Base-by-base conservation (phyloP, 2,888 invertebrate genomes). In the Hypolimnas misippus region DNA sequence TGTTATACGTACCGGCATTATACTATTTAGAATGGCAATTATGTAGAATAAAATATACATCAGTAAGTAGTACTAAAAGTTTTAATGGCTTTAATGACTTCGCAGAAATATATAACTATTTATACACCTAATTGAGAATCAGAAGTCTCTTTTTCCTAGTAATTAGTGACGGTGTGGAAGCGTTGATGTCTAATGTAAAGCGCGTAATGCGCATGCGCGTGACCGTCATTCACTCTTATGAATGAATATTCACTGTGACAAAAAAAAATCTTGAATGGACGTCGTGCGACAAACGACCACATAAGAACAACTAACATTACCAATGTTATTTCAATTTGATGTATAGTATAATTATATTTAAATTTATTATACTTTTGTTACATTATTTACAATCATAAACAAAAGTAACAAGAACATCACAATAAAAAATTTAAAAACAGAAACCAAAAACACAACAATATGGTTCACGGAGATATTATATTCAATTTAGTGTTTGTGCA, bases 131-230 rank as follows among this genome's bases (percentile, higher is more conserved):
- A 60, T 62, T 68, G 57, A 57, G 49, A 63, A 68, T 52, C 55
- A 40, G 16, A 31, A 52, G 58, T 54, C 50, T 67, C n/a, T 52
- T 68, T 65, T 71, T 63, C 68, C 40, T 38, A 35, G 65, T 69
- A 70, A 68, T 72, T 71, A 70, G 65, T 50, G 49, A 58, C 44
- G 54, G 65, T 62, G 65, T 60, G 74, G 67, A 70, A 62, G 74
- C 81, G 81, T 81, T 82, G 80, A 82, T 77, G 80, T 82, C 82
- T 82, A 77, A 78, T 76, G 73, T 75, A 76, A 72, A 70, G 76
- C 73, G 72, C 71, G 71, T 70, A 70, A 67, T 63, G 72, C 70
- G 73, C 73, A 64, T 72, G 70, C 75, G 72, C 73, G 74, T 74
- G 70, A 71, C 69, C 70, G 72, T 65, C 75, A 67, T 70, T 71